phyloP scores from a whole-genome alignment of 2,113 vertebrate genomes.

The Hirundichthys speculiger region DNA sequence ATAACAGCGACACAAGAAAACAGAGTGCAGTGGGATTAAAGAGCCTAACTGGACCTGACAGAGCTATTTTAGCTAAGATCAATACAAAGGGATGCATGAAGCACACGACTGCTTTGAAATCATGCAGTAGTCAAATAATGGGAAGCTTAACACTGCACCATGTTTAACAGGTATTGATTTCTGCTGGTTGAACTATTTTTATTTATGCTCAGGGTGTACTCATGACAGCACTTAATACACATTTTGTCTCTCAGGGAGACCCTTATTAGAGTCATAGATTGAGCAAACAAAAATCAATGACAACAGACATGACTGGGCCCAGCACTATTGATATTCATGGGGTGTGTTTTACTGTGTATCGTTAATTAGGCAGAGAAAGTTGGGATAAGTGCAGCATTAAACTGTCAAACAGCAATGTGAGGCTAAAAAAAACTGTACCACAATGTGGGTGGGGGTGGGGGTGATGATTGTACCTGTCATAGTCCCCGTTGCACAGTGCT shows the following conservation, averaged over 20 bases:
- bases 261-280: conserved; percentile 19
- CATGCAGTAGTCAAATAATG: conserved; percentile 11
- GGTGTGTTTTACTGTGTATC: conserved; percentile 5
- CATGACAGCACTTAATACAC: conserved; percentile 20
- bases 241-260: conserved; percentile 25
- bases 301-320: conserved; percentile 1
- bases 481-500: conserved; percentile 79
- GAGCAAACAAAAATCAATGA: conserved; percentile 21
- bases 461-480: conserved; percentile 67
- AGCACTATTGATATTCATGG: conserved; percentile 14
- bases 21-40: conserved; percentile 4
- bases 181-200: conserved; percentile 25
- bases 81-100: conserved; percentile 15
- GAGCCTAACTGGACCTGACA: background rate
- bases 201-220: conserved; percentile 3
- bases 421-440: background rate
- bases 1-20: conserved; percentile 4
- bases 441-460: background rate
- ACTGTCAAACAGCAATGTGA: conserved; percentile 6
- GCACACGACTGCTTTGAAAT: conserved; percentile 16
- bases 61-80: conserved; percentile 20
- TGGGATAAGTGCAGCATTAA: background rate
- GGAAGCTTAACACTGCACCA: conserved; percentile 11
- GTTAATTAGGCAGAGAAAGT: conserved; percentile 6
- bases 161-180: conserved; percentile 44